These are phyloP conservation scores for Sebastes nivosus DNA, from an alignment of 2,797 vertebrate species.

Conservation along the genomic window DNA sequence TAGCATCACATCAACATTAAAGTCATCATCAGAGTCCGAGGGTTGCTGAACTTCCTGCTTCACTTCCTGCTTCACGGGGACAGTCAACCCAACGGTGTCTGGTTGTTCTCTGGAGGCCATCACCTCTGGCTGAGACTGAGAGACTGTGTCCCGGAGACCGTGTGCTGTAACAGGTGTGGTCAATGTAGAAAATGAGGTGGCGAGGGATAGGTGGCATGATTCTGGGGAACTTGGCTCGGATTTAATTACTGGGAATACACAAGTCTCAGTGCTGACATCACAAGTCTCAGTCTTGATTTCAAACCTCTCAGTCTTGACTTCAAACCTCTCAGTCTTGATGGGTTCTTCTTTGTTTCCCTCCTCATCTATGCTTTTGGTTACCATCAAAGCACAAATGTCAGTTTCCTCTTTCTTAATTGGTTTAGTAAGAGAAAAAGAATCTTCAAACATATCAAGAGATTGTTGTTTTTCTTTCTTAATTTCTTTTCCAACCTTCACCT, in stretches of 20 bases:
- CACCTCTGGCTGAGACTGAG: conserved; percentile 1
- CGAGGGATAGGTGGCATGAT: background rate
- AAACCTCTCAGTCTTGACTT: conserved; percentile 24
- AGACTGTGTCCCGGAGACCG: conserved; percentile 8
- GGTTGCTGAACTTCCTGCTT: conserved; percentile 69
- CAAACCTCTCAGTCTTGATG: conserved; percentile 18
- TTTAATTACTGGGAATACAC: conserved; percentile 37
- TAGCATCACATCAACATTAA: conserved; percentile 80
- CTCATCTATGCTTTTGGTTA: conserved; percentile 18
- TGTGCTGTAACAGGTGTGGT: conserved; percentile 9
- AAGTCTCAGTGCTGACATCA: conserved; percentile 11
- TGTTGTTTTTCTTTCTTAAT: conserved; percentile 60
- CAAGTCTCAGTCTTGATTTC: background rate
- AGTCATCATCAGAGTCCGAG: conserved; percentile 77
- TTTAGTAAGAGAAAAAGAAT: conserved; percentile 27
- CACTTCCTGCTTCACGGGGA: conserved; percentile 70
- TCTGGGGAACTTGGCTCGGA: conserved; percentile 48
- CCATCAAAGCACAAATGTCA: background rate
- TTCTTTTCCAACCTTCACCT: conserved; percentile 47
- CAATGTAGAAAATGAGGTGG: conserved; percentile 12
- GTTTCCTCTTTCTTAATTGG: conserved; percentile 47
- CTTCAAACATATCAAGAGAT: conserved; percentile 64
- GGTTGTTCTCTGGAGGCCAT: conserved; percentile 2
- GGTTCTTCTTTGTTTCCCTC: conserved; percentile 10
- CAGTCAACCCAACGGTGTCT: background rate